These are phyloP conservation scores for Tenthredo distinguenda DNA, from an alignment of 2,888 invertebrate species.

Conservation along the genomic window DNA sequence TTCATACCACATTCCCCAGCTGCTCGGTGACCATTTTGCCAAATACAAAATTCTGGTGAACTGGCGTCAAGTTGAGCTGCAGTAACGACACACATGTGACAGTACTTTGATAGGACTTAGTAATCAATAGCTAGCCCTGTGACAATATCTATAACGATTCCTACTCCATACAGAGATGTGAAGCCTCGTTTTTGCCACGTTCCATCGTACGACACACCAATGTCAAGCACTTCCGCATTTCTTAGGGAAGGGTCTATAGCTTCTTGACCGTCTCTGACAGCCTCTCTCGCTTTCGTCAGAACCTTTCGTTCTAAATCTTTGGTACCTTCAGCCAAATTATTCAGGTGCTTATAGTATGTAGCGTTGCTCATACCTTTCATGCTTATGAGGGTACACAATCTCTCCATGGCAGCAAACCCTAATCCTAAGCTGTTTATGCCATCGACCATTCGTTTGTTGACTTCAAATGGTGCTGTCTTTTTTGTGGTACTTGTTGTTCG, in stretches of 20 bases:
- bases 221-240: neutral
- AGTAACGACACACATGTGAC: conserved; percentile 9
- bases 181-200: neutral
- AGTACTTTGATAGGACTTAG: conserved; percentile 51
- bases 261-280: neutral
- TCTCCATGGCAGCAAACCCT: neutral
- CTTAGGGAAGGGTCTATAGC: neutral
- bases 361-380: too few relatives aligned
- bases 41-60: conserved; percentile 30
- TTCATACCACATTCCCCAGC: conserved; percentile 46
- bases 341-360: too few relatives aligned
- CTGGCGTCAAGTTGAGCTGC: conserved; percentile 5
- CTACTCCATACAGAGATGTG: too few relatives aligned
- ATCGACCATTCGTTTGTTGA: neutral
- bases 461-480: neutral
- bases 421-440: neutral
- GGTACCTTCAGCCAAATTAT: too few relatives aligned
- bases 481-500: neutral
- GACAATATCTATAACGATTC: too few relatives aligned
- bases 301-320: neutral
- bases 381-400: too few relatives aligned
- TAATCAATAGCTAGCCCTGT: neutral
- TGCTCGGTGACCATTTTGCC: conserved; percentile 20
- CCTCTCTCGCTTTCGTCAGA: neutral
- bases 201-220: neutral